Conservation (phyloP, 2,888 invertebrate genomes). For the Limenitis camilla region DNA sequence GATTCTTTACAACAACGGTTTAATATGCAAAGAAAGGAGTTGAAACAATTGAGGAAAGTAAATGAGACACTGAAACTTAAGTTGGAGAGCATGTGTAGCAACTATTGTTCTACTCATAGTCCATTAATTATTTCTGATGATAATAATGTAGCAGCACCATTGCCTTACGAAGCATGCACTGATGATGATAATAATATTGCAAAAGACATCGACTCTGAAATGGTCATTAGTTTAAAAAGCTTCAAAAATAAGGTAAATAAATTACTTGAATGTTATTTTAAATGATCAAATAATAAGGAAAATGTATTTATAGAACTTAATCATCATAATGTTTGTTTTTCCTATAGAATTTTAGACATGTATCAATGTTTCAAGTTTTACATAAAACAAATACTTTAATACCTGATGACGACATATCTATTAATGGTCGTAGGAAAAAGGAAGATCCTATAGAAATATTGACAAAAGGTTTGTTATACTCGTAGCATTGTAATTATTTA, state of each 20-base stretch:
- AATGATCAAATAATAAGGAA: neutral
- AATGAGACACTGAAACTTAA: slow-evolving; percentile 46
- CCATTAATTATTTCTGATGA: slow-evolving; percentile 23
- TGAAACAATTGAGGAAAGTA: slow-evolving; percentile 44
- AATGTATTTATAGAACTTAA: neutral
- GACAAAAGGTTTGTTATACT: slow-evolving; percentile 44
- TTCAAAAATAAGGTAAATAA: slow-evolving; percentile 48
- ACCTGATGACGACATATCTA: slow-evolving; percentile 25
- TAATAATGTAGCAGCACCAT: slow-evolving; percentile 31
- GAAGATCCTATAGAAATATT: slow-evolving; percentile 54
- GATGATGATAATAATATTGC: slow-evolving; percentile 29
- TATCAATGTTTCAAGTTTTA: slow-evolving; percentile 59
- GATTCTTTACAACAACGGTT: slow-evolving; percentile 38
- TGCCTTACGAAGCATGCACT: slow-evolving; percentile 38
- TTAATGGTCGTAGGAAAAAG: slow-evolving; percentile 28
- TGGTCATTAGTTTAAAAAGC: slow-evolving; percentile 62
- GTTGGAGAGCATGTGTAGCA: slow-evolving; percentile 40
- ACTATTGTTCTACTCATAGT: slow-evolving; percentile 27
- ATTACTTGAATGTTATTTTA: neutral
- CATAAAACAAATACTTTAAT: slow-evolving; percentile 55
- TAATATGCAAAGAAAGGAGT: slow-evolving; percentile 40
- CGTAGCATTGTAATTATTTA: neutral
- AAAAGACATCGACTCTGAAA: slow-evolving; percentile 54
- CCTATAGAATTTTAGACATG: slow-evolving; percentile 49
- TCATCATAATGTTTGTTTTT: neutral